A percentile compares a stretch with the other conserved stretches of the same genome.
These are phyloP conservation scores for Planiliza haematocheilus DNA, from an alignment of 2,113 vertebrate genomes.

Conservation along the genomic window DNA sequence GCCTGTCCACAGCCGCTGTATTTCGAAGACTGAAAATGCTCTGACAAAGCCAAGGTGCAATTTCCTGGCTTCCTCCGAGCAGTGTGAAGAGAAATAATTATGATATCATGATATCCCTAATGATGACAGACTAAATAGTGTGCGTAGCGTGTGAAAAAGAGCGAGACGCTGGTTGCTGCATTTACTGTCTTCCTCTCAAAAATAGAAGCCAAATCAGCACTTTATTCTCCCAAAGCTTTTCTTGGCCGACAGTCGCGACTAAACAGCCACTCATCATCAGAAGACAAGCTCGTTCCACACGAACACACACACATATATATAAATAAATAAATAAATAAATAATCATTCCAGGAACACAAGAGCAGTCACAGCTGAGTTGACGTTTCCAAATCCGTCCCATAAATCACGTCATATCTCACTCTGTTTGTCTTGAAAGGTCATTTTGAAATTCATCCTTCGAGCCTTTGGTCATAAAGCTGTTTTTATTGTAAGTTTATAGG, in stretches of 20 bases:
- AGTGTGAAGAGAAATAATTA: neutral
- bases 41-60: neutral
- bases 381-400: neutral
- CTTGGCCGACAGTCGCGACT: slow-evolving; percentile 19
- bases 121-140: neutral
- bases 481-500: neutral
- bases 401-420: neutral
- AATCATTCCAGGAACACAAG: slow-evolving; percentile 13
- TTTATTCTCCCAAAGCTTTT: slow-evolving; percentile 25
- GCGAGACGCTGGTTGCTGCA: neutral
- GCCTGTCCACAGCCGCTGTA: neutral
- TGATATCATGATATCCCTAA: neutral
- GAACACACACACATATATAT: too few species aligned
- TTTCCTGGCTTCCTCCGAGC: neutral
- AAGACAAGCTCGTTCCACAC: neutral
- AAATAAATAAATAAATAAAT: neutral
- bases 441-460: neutral
- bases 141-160: neutral
- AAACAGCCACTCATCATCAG: slow-evolving; percentile 32
- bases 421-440: neutral
- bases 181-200: slow-evolving; percentile 12
- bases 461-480: neutral
- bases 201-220: slow-evolving; percentile 9
- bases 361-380: neutral
- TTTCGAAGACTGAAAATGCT: neutral